Percentiles rank a stretch among this genome's conserved stretches.
phyloP scores from a whole-genome alignment of 2,113 vertebrate species.

The Alces alces region DNA sequence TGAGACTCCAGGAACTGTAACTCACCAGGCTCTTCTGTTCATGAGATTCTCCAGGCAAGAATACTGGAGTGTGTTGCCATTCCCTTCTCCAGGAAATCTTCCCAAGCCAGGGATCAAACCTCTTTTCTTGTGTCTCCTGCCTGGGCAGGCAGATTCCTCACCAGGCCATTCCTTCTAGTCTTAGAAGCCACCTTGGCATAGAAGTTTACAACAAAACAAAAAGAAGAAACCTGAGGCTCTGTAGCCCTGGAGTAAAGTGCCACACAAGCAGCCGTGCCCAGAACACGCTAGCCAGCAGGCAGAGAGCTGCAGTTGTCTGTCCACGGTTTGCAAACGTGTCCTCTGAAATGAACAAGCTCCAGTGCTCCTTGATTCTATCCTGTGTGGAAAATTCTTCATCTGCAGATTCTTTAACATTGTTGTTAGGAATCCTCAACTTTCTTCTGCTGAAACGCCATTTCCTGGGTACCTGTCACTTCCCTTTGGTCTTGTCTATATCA shows the following conservation, averaged over 20 bases:
- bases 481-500: neutral
- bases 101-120: neutral
- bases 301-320: neutral
- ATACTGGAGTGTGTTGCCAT: neutral
- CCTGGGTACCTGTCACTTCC: fast-evolving
- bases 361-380: fast-evolving
- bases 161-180: neutral
- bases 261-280: fast-evolving
- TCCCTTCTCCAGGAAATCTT: neutral
- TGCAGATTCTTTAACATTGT: neutral
- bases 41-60: neutral
- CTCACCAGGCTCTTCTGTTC: neutral
- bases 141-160: neutral
- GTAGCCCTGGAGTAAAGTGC: fast-evolving
- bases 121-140: neutral
- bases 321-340: fast-evolving
- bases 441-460: too few relatives aligned
- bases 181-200: neutral
- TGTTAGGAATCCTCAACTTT: neutral
- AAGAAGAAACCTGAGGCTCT: neutral
- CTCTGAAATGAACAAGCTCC: neutral
- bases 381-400: neutral
- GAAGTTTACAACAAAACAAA: neutral
- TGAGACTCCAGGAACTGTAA: fast-evolving
- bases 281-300: fast-evolving